Evolutionary conservation across 64 coral and sea anemone species (phyloP).

Genomic region (Dendronephthya gigantea): DNA sequence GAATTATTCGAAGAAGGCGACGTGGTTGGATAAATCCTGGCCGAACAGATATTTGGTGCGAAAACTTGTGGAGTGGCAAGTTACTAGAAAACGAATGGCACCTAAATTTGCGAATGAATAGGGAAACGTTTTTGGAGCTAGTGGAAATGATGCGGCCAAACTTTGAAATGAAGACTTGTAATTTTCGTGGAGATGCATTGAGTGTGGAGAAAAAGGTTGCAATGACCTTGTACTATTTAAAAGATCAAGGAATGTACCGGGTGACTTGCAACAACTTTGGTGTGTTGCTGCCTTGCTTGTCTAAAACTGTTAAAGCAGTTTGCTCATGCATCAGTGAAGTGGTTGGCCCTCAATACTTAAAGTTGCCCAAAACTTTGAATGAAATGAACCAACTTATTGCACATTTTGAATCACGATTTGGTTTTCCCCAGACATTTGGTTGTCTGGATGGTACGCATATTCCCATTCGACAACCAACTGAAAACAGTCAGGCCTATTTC

Average conservation of each 20-base stretch:
- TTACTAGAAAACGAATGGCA: conserved; percentile 20
- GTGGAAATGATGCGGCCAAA: conserved; percentile 21
- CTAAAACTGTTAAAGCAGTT: conserved; percentile 30
- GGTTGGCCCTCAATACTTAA: conserved; percentile 35
- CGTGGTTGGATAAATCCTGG: not conserved
- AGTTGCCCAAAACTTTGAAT: conserved; percentile 27
- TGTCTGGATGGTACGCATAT: conserved; percentile 47
- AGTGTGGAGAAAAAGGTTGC: conserved; percentile 29
- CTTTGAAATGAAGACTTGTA: conserved; percentile 22
- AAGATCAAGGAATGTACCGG: conserved; percentile 29
- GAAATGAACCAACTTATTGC: conserved; percentile 43
- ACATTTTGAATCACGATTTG: conserved; percentile 45
- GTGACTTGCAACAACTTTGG: conserved; percentile 38
- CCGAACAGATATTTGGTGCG: conserved; percentile 6
- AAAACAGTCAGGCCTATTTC: conserved; percentile 44
- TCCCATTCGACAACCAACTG: conserved; percentile 29
- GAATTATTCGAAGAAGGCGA: not conserved
- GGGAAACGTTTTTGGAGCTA: conserved; percentile 37
- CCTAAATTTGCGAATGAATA: conserved; percentile 34
- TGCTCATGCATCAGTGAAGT: conserved; percentile 31
- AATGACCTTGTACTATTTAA: not conserved
- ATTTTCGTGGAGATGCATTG: conserved; percentile 31
- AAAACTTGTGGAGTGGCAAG: conserved; percentile 11
- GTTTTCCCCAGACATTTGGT: conserved; percentile 45
- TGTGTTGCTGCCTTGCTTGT: conserved; percentile 31